phyloP scores from a whole-genome alignment of 1,140 invertebrate species.

The Brachionus manjavacas region DNA sequence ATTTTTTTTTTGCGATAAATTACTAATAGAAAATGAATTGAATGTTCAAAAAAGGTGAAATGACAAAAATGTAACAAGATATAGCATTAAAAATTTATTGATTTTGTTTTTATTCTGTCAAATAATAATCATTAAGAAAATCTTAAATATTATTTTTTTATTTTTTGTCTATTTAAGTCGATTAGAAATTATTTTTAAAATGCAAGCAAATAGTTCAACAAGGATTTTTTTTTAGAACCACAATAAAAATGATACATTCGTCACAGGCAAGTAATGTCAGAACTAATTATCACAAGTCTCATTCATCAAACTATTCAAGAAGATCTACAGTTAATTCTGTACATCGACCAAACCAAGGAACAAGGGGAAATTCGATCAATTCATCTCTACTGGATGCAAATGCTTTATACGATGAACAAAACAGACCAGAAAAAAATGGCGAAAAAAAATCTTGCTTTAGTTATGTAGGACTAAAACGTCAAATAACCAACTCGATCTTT shows the following conservation, averaged over 20 bases:
- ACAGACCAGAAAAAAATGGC: not conserved
- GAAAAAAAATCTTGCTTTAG: slow-evolving; percentile 8
- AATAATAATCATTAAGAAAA: not conserved
- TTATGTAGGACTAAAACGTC: not conserved
- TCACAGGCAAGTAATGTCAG: not conserved
- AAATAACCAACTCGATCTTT: not conserved
- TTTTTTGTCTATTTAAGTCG: not conserved
- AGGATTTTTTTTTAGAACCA: not conserved
- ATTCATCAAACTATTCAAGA: not conserved
- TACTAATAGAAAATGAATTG: not conserved
- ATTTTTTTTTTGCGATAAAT: not conserved
- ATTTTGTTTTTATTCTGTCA: not conserved
- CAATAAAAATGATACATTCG: not conserved
- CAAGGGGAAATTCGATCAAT: not conserved
- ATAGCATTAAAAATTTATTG: not conserved
- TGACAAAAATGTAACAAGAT: not conserved
- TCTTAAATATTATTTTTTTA: not conserved
- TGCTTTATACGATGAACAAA: not conserved
- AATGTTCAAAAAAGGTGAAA: not conserved
- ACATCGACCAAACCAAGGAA: not conserved
- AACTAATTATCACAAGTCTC: not conserved
- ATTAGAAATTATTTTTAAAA: not conserved
- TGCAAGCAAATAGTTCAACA: not conserved
- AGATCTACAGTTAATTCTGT: not conserved
- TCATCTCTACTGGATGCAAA: not conserved